Percentiles rank a stretch among this genome's conserved stretches.
Conservation (phyloP, 2,888 invertebrate genomes). For the Apamea monoglypha region DNA sequence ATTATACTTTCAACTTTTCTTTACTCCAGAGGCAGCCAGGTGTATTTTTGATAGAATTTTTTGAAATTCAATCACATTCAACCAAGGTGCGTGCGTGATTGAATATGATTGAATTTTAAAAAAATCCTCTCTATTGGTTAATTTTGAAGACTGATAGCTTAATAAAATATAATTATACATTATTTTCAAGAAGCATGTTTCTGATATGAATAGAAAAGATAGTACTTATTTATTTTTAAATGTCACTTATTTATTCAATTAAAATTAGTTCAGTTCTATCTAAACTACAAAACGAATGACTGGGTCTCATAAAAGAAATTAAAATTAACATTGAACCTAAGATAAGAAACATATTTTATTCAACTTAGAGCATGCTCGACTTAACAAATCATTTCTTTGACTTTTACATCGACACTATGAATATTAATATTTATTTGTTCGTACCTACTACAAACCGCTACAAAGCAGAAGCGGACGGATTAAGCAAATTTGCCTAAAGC, state of each 20-base stretch:
- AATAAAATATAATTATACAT: not conserved
- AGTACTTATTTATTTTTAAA: not conserved
- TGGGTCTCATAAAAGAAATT: not conserved
- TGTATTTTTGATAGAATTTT: not conserved
- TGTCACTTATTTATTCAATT: not conserved
- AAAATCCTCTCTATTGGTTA: not conserved
- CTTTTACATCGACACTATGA: constrained; percentile 26
- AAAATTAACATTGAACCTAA: constrained; percentile 20
- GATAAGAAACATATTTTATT: constrained; percentile 1
- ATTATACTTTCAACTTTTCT: not conserved
- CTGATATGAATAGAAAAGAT: not conserved
- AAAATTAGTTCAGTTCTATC: not conserved
- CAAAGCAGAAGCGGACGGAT: constrained; percentile 36
- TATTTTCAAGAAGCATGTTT: not conserved
- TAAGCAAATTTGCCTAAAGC: constrained; percentile 23
- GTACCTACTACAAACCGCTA: constrained; percentile 21
- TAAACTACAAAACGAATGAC: constrained; percentile 4
- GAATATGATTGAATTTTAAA: no score
- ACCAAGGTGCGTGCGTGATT: no score
- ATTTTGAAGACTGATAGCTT: not conserved
- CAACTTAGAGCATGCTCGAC: constrained; percentile 13
- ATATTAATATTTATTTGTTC: constrained; percentile 24
- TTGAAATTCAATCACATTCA: not conserved
- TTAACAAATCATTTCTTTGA: constrained; percentile 12
- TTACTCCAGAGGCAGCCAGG: not conserved